Conservation (phyloP, 2,113 vertebrate genomes). For the Solenodon paradoxus region DNA sequence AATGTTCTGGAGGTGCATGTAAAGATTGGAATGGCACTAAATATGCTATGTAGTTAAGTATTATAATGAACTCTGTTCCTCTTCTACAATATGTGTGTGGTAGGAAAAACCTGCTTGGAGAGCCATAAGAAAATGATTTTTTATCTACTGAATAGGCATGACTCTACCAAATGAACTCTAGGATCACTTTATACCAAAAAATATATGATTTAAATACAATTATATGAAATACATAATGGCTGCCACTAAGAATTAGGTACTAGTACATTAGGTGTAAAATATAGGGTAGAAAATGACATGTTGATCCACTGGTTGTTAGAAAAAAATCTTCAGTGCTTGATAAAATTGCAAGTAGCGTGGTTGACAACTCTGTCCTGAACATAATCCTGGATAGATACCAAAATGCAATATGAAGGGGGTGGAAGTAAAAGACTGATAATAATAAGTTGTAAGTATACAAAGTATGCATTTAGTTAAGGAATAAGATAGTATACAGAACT, state of each 20-base stretch:
- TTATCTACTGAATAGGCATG: neutral
- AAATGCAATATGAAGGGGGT: too few relatives aligned
- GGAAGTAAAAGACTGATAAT: too few relatives aligned
- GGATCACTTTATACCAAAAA: neutral
- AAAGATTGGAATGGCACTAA: neutral
- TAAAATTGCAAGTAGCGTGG: neutral
- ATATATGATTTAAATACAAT: neutral
- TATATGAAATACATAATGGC: neutral
- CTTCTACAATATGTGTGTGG: neutral
- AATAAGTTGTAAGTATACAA: neutral
- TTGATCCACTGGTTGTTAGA: neutral
- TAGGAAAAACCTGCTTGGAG: neutral
- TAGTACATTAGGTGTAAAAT: too few relatives aligned
- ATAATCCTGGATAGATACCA: neutral
- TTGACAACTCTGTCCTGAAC: neutral
- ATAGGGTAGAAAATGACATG: neutral
- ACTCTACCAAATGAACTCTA: neutral
- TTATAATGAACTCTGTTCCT: neutral
- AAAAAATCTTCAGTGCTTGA: neutral
- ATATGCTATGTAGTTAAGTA: neutral
- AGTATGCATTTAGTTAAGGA: neutral
- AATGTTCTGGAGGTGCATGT: neutral
- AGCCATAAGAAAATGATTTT: neutral
- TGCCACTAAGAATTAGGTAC: neutral
- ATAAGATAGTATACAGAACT: neutral